A percentile compares a stretch with the other conserved stretches of the same genome.
Conservation (phyloP, 2,113 vertebrate genomes). For the Pteruthius melanotis region DNA sequence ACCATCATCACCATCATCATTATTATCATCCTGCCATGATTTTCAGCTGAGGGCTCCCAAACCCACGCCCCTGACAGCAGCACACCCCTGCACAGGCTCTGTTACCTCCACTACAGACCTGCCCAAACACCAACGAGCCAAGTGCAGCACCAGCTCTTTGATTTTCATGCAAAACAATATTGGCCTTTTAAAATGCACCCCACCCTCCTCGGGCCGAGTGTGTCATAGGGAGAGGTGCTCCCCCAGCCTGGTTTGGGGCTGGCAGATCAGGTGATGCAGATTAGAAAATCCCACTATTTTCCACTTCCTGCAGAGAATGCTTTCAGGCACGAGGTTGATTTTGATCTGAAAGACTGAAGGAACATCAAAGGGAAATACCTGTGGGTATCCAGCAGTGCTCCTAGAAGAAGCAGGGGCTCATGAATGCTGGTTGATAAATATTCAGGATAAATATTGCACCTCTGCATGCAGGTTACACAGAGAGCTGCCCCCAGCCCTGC, state of each 20-base stretch:
- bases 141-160: neutral
- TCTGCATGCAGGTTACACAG: fast-evolving
- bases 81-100: fast-evolving
- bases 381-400: neutral
- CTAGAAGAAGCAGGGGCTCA: neutral
- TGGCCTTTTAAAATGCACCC: neutral
- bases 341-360: constrained; percentile 14
- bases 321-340: neutral
- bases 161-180: fast-evolving
- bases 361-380: constrained; percentile 28
- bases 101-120: fast-evolving
- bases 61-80: neutral
- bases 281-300: neutral
- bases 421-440: neutral
- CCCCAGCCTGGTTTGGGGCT: neutral
- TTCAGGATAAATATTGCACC: neutral
- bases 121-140: fast-evolving
- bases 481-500: neutral
- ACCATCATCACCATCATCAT: too few relatives aligned
- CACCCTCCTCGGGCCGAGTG: neutral
- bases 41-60: neutral
- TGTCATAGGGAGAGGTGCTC: neutral
- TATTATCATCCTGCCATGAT: fast-evolving
- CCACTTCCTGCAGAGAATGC: neutral
- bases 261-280: neutral